phyloP scores from a whole-genome alignment of 2,797 vertebrate genomes.

The Premnoplex brunnescens region DNA sequence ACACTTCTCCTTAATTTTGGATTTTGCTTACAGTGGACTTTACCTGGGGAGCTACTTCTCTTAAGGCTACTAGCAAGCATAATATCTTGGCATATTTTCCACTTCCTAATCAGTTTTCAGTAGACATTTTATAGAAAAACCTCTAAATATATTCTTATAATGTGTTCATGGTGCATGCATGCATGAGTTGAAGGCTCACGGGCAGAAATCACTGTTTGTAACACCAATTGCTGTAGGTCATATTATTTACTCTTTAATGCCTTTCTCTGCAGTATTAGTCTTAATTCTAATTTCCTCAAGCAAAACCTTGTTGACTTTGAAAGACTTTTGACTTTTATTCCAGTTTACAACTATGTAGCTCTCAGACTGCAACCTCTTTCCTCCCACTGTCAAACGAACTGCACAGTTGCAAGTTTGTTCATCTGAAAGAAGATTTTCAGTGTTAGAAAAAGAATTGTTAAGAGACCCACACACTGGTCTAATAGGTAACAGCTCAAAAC shows the following conservation, averaged over 20 bases:
- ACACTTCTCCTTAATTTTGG: neutral
- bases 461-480: neutral
- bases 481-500: neutral
- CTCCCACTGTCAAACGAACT: neutral
- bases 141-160: neutral
- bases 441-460: neutral
- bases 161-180: rapidly evolving
- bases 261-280: neutral
- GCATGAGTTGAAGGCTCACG: neutral
- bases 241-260: neutral
- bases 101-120: neutral
- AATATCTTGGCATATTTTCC: neutral
- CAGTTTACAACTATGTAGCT: neutral
- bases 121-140: neutral
- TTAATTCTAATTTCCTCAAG: neutral
- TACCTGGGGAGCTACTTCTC: neutral
- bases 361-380: neutral
- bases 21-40: neutral
- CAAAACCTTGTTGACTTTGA: neutral
- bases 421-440: neutral
- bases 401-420: neutral
- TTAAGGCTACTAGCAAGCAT: neutral
- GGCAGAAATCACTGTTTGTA: neutral
- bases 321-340: neutral
- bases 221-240: neutral